These are phyloP conservation scores for Cololabis saira DNA, from an alignment of 2,113 vertebrate species.

Conservation along the genomic window DNA sequence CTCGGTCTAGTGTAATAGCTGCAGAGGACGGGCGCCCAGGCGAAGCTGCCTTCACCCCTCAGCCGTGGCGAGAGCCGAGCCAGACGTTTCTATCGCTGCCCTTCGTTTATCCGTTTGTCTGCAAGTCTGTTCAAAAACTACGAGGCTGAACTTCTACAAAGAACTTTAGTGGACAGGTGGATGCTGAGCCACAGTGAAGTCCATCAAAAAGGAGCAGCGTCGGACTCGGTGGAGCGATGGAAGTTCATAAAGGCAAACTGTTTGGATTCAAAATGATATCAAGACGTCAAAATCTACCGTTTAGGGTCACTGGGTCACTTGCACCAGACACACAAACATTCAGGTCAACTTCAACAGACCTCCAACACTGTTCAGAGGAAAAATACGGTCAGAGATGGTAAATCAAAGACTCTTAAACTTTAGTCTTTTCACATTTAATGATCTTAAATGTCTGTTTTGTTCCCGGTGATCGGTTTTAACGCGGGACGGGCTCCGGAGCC, in stretches of 20 bases:
- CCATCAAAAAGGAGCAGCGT: too few species aligned
- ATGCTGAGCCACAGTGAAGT: background rate
- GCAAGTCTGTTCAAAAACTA: background rate
- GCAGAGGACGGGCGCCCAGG: slow-evolving; percentile 55
- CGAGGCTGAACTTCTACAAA: background rate
- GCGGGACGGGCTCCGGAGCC: slow-evolving; percentile 5
- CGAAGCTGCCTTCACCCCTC: slow-evolving; percentile 58
- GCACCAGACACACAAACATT: too few species aligned
- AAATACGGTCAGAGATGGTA: slow-evolving; percentile 22
- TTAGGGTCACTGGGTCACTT: too few species aligned
- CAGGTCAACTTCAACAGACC: too few species aligned
- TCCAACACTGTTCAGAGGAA: slow-evolving; percentile 27
- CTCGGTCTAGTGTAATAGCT: slow-evolving; percentile 73
- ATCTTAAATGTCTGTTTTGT: slow-evolving; percentile 22
- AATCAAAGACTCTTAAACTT: slow-evolving; percentile 53
- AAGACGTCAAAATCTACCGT: too few species aligned
- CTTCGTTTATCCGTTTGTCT: background rate
- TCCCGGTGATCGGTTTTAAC: slow-evolving; percentile 47
- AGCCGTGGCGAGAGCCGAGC: background rate
- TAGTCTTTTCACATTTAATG: slow-evolving; percentile 39
- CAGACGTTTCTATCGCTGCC: background rate
- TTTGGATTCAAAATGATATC: too few species aligned
- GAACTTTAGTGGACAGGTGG: background rate
- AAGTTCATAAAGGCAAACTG: too few species aligned
- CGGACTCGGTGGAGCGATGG: too few species aligned